phyloP scores from a whole-genome alignment of 2,113 vertebrate genomes.

The Elephantulus edwardii region DNA sequence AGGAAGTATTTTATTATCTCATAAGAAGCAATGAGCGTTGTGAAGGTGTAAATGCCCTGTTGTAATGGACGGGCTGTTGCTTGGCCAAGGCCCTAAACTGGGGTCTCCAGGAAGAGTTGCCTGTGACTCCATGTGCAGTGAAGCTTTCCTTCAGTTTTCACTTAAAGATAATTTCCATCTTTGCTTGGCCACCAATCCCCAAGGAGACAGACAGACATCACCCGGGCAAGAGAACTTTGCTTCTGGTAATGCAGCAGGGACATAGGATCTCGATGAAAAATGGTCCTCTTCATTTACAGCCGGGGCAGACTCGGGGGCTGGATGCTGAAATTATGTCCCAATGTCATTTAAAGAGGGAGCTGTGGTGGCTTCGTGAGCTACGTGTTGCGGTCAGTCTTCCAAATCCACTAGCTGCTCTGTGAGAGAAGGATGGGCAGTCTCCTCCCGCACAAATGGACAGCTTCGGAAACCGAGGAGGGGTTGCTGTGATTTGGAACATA shows the following conservation, averaged over 20 bases:
- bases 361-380: too few species aligned
- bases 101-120: constrained; percentile 59
- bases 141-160: constrained; percentile 4
- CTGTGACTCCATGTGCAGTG: constrained; percentile 49
- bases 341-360: constrained; percentile 36
- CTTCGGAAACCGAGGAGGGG: too few species aligned
- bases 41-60: constrained; percentile 75
- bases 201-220: constrained; percentile 30
- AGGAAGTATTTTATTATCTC: constrained; percentile 84
- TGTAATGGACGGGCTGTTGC: constrained; percentile 64
- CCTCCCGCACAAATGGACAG: too few species aligned
- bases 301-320: too few species aligned
- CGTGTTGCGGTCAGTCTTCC: too few species aligned
- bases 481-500: too few species aligned
- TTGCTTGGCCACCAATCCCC: constrained; percentile 24
- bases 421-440: too few species aligned
- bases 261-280: background rate
- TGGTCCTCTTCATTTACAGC: background rate
- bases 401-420: too few species aligned
- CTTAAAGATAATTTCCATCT: constrained; percentile 26
- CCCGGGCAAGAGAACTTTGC: background rate
- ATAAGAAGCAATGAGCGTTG: constrained; percentile 79
- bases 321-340: background rate
- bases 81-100: constrained; percentile 70
- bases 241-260: background rate